These are phyloP conservation scores for Palythoa grandis DNA, from an alignment of 92 coral and sea anemone species.

Conservation along the genomic window DNA sequence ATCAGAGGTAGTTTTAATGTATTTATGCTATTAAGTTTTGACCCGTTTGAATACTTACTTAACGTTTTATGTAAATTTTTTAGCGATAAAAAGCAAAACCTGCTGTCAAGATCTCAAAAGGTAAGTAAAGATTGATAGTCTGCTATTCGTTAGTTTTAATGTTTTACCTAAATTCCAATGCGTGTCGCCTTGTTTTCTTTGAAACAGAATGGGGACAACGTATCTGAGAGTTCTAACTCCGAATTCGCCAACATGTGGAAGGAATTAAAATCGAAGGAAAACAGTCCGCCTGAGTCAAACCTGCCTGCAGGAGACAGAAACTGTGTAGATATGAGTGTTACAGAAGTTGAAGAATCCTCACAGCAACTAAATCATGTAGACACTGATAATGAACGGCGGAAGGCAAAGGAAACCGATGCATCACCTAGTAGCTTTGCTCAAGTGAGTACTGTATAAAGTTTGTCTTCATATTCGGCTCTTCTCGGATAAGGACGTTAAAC, in stretches of 20 bases:
- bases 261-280: conserved; percentile 75
- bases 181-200: background rate
- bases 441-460: conserved; percentile 11
- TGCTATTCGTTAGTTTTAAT: background rate
- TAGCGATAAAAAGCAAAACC: conserved; percentile 36
- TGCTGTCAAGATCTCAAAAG: conserved; percentile 41
- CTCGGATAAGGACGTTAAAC: no score
- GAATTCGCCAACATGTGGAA: conserved; percentile 95
- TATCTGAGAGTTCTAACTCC: conserved; percentile 51
- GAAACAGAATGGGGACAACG: conserved; percentile 41
- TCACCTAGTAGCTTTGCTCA: conserved; percentile 3
- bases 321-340: background rate
- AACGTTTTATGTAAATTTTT: background rate
- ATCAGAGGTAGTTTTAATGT: no score
- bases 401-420: background rate
- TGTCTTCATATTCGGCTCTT: background rate
- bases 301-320: conserved; percentile 1
- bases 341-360: background rate
- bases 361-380: background rate
- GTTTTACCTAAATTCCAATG: background rate
- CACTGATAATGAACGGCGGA: background rate
- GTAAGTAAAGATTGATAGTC: background rate
- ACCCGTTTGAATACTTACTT: no score
- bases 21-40: no score
- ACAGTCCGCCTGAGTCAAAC: conserved; percentile 54